Percentiles rank a stretch among this genome's conserved stretches.
Conservation (phyloP, 2,888 invertebrate genomes). For the Harpalus rufipes region DNA sequence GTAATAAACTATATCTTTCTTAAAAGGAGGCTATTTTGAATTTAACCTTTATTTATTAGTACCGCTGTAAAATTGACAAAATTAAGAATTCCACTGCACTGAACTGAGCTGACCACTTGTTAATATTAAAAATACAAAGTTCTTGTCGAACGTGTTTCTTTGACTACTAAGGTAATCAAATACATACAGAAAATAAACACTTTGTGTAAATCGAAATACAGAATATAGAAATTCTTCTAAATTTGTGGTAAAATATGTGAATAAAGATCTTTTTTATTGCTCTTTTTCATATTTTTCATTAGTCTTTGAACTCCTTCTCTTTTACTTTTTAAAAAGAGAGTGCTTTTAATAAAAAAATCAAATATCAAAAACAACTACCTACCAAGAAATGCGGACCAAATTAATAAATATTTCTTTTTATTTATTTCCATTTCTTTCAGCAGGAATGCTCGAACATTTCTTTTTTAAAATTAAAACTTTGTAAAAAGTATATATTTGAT, state of each 20-base stretch:
- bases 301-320: constrained; percentile 16
- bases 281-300: neutral
- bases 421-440: constrained; percentile 25
- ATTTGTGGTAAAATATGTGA: neutral
- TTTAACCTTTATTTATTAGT: no score
- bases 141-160: no score
- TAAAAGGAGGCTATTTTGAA: no score
- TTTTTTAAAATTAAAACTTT: constrained; percentile 21
- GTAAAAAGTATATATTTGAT: constrained; percentile 24
- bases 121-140: no score
- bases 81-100: no score
- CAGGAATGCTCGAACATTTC: constrained; percentile 12
- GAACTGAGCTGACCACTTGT: no score
- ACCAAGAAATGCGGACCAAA: constrained; percentile 6
- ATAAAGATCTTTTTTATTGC: neutral
- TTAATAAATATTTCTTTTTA: constrained; percentile 44
- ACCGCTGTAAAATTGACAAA: no score
- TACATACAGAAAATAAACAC: neutral
- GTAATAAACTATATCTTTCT: no score
- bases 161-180: no score
- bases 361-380: constrained; percentile 31
- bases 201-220: neutral
- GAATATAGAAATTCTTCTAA: neutral
- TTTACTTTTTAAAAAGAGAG: neutral
- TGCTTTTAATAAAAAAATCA: constrained; percentile 36